Base-by-base conservation (phyloP, 2,797 vertebrate genomes). In the Pipistrellus kuhlii region DNA sequence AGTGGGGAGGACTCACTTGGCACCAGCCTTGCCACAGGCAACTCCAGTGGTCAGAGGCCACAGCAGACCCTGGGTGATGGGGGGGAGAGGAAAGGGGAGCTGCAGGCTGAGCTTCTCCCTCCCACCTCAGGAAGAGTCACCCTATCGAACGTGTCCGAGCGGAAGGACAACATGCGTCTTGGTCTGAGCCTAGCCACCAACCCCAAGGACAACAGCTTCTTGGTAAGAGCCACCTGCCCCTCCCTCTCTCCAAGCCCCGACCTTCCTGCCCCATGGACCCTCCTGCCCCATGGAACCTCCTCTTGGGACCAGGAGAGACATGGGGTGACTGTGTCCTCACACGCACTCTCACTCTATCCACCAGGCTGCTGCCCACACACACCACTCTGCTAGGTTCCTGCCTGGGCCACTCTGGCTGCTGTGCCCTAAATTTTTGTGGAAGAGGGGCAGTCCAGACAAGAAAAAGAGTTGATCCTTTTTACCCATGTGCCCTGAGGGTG, bases 141-240 rank as follows among this genome's bases (percentile, higher is more conserved):
- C 32, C 98, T 99, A 95, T 99, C 99, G 97, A 99, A 99, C 8
- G 99, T 99, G 90, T 99, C 99, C 0, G 99, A 99, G 98, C 97
- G 99, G 91, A 99, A 99, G 97, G 99, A 99, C 98, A 99, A 99
- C 98, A 99, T 99, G 99, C 99, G 99, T 83, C 98, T 99, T 21
- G 99, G 99, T 46, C 99, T 99, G 98, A 99, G 99, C 62, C 99
- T 99, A 77, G 98, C 98, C 30, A 99, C 99, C 75, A 99, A 99
- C 97, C 99, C 99, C 88, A 98, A 98, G 96, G 99, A 99, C 98
- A 99, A 99, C 98, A 99, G 99, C 97, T 99, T 99, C 98, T 98
- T 99, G 99, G 99, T 99, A 98, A 99, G 99, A 35, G 85, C 25
- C 7, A 0, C 48, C 30, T 9, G 2, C 62, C 25, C 18, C 0